phyloP scores from a whole-genome alignment of 2,797 vertebrate genomes.

The Sebastes reedi region DNA sequence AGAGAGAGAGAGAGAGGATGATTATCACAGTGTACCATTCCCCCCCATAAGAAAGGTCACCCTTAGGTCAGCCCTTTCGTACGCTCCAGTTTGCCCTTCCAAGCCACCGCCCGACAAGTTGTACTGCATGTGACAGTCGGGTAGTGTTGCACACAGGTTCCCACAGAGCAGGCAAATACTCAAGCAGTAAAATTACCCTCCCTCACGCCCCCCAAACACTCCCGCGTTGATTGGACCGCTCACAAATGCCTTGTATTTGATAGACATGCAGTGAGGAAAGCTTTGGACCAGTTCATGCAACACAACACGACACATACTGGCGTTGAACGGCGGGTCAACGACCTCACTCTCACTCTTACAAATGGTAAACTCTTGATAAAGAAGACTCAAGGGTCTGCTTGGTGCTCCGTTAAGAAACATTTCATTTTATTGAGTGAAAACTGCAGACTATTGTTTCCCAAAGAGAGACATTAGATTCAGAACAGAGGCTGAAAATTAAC shows the following conservation, averaged over 20 bases:
- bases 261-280: slow-evolving; percentile 70
- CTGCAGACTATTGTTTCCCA: slow-evolving; percentile 47
- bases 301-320: slow-evolving; percentile 37
- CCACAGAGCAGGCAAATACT: slow-evolving; percentile 52
- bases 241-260: slow-evolving; percentile 35
- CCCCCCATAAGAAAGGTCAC: slow-evolving; percentile 38
- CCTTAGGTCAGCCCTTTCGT: slow-evolving; percentile 35
- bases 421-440: slow-evolving; percentile 76
- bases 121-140: slow-evolving; percentile 51
- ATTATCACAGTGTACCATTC: slow-evolving; percentile 59
- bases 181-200: slow-evolving; percentile 54
- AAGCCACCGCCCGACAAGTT: slow-evolving; percentile 31
- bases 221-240: slow-evolving; percentile 41
- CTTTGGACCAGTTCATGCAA: slow-evolving; percentile 50
- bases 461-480: slow-evolving; percentile 63
- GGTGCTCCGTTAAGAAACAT: slow-evolving; percentile 66
- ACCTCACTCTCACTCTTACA: slow-evolving; percentile 32
- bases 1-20: slow-evolving; percentile 36
- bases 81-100: slow-evolving; percentile 37
- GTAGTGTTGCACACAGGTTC: slow-evolving; percentile 54
- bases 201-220: slow-evolving; percentile 13
- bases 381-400: slow-evolving; percentile 75
- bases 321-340: slow-evolving; percentile 12
- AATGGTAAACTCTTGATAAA: slow-evolving; percentile 52
- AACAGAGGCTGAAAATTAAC: slow-evolving; percentile 46